Conservation (phyloP, 2,113 vertebrate species). For the Noctilio leporinus region DNA sequence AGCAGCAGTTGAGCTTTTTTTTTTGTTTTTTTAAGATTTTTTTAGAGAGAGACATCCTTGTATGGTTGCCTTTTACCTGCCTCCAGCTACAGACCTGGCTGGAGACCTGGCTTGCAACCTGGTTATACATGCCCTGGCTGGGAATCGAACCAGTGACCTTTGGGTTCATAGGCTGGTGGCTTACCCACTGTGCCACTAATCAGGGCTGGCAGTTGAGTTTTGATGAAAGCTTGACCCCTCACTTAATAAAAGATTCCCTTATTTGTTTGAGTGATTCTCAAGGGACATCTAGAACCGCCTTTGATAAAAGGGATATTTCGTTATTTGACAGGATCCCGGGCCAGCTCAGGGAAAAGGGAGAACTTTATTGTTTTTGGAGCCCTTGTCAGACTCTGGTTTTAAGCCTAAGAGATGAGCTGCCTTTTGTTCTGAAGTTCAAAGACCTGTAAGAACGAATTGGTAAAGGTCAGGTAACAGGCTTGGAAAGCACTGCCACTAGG, state of each 20-base stretch:
- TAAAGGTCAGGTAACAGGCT: slow-evolving; percentile 11
- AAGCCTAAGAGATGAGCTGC: background rate
- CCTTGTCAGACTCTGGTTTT: background rate
- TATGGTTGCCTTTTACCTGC: too few relatives aligned
- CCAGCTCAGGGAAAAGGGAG: background rate
- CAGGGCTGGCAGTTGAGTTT: slow-evolving; percentile 1
- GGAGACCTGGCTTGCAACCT: background rate
- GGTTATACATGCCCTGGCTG: background rate
- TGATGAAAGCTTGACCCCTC: background rate
- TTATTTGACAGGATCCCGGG: background rate
- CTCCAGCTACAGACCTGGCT: too few relatives aligned
- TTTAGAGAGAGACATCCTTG: background rate
- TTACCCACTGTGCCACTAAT: background rate
- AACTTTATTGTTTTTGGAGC: background rate
- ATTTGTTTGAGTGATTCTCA: slow-evolving; percentile 12
- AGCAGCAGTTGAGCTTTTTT: background rate
- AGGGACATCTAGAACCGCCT: background rate
- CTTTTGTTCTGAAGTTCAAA: slow-evolving; percentile 22
- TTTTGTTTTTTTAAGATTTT: too few relatives aligned
- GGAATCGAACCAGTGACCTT: background rate
- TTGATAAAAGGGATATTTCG: background rate
- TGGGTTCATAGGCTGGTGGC: too few relatives aligned
- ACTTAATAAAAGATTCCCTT: slow-evolving; percentile 9
- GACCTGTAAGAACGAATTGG: background rate
- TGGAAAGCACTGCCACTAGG: background rate